A percentile compares a stretch with the other conserved stretches of the same genome.
Evolutionary conservation across 2,888 invertebrate species (phyloP).

Genomic region (Synanthedon andrenaeformis): DNA sequence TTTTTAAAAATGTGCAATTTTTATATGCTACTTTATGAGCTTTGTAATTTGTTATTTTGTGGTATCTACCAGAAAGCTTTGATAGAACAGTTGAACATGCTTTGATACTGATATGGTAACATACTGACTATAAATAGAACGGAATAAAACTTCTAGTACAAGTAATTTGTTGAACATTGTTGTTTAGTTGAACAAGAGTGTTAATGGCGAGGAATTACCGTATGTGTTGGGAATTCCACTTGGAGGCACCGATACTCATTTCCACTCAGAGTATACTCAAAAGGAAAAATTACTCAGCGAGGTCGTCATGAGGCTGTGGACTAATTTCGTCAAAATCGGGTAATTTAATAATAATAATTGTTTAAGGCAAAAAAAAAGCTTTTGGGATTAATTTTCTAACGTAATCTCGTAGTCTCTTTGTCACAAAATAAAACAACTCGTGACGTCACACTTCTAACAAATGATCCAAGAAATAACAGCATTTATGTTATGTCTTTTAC

Average conservation of each 20-base stretch:
- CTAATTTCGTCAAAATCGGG: slow-evolving; percentile 92
- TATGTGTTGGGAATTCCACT: slow-evolving; percentile 90
- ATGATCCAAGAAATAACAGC: too few species aligned
- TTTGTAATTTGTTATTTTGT: too few species aligned
- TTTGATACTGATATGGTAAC: too few species aligned
- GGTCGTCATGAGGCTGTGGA: slow-evolving; percentile 89
- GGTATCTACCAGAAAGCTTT: too few species aligned
- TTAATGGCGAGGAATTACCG: slow-evolving; percentile 88
- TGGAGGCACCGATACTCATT: slow-evolving; percentile 76
- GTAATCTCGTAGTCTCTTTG: neutral
- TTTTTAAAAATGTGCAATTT: too few species aligned
- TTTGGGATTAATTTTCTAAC: neutral
- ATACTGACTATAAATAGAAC: too few species aligned
- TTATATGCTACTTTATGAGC: too few species aligned
- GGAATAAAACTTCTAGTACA: too few species aligned
- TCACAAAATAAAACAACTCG: neutral
- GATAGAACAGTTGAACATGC: too few species aligned
- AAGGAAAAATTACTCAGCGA: slow-evolving; percentile 86
- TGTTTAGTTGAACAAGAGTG: slow-evolving; percentile 77
- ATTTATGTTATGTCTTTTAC: too few species aligned
- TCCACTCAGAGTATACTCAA: slow-evolving; percentile 78
- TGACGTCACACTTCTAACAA: too few species aligned
- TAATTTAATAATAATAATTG: slow-evolving; percentile 35
- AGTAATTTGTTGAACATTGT: neutral
- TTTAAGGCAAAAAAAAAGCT: neutral